phyloP scores from a whole-genome alignment of 2,888 invertebrate genomes.

The Cepaea hortensis region DNA sequence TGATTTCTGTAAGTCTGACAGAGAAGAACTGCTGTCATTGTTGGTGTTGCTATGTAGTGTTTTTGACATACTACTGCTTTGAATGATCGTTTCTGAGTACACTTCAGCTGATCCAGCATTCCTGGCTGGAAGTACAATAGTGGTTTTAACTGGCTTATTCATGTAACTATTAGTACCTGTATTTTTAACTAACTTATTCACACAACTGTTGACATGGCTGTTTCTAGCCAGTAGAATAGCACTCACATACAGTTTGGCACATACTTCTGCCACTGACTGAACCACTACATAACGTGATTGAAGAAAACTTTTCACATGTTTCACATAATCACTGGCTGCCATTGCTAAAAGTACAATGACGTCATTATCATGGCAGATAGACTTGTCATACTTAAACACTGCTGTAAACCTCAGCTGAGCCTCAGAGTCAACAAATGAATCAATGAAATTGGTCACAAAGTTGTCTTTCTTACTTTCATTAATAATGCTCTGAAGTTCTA shows the following conservation, averaged over 20 bases:
- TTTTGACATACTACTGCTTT: not conserved
- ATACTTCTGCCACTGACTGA: conserved; percentile 38
- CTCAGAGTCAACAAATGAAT: conserved; percentile 29
- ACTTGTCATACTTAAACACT: conserved; percentile 19
- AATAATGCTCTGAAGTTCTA: conserved; percentile 13
- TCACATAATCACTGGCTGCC: conserved; percentile 32
- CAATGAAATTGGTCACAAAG: conserved; percentile 20
- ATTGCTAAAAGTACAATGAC: conserved; percentile 5
- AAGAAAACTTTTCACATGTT: not conserved
- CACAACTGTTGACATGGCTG: not conserved
- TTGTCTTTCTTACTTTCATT: conserved; percentile 9
- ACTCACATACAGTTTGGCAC: conserved; percentile 38
- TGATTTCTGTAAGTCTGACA: not conserved
- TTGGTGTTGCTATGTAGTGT: not conserved
- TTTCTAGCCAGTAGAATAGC: not conserved
- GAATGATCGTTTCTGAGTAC: not conserved
- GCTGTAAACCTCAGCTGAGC: conserved; percentile 30
- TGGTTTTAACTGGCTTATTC: not conserved
- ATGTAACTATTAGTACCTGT: not conserved
- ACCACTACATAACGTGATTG: not conserved
- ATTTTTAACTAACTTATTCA: not conserved
- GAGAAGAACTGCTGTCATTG: not conserved
- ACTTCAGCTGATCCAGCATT: not conserved
- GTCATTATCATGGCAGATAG: not conserved
- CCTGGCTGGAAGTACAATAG: not conserved